phyloP scores from a whole-genome alignment of 2,888 invertebrate genomes.

The Colostygia pectinataria region DNA sequence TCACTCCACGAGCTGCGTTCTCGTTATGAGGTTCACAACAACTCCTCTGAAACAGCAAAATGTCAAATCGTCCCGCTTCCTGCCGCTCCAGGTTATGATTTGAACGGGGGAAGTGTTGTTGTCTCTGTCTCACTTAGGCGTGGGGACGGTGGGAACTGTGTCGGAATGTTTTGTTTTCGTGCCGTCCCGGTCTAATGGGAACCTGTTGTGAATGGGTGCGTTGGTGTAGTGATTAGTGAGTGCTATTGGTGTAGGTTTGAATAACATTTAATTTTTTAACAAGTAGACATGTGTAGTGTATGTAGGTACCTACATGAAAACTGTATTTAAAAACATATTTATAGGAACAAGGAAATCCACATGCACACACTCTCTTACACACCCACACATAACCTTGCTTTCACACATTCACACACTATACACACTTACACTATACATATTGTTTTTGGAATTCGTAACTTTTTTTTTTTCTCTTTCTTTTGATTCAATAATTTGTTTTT shows the following conservation, averaged over 20 bases:
- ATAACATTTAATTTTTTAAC: constrained; percentile 29
- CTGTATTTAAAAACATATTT: too few species aligned
- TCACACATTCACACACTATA: too few species aligned
- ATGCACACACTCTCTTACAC: too few species aligned
- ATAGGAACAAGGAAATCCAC: too few species aligned
- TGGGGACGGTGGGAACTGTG: constrained; percentile 71
- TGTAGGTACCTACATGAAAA: too few species aligned
- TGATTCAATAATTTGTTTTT: too few species aligned
- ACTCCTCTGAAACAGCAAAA: constrained; percentile 56
- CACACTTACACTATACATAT: too few species aligned
- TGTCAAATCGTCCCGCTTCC: constrained; percentile 67
- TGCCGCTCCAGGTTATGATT: constrained; percentile 42
- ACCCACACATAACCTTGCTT: too few species aligned
- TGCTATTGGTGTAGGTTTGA: constrained; percentile 50
- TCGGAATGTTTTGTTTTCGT: constrained; percentile 82
- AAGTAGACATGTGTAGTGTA: neutral
- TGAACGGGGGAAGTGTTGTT: constrained; percentile 40
- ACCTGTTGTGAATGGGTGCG: constrained; percentile 65
- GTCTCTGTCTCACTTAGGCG: constrained; percentile 49
- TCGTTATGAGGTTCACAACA: constrained; percentile 46
- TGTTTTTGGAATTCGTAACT: too few species aligned
- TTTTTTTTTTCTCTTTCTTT: too few species aligned
- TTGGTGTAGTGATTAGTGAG: constrained; percentile 45
- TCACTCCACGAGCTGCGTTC: constrained; percentile 41
- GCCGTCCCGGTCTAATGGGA: constrained; percentile 67